Evolutionary conservation across 2,888 invertebrate genomes (phyloP).

Genomic region (Scaptodrosophila latifasciaeformis): DNA sequence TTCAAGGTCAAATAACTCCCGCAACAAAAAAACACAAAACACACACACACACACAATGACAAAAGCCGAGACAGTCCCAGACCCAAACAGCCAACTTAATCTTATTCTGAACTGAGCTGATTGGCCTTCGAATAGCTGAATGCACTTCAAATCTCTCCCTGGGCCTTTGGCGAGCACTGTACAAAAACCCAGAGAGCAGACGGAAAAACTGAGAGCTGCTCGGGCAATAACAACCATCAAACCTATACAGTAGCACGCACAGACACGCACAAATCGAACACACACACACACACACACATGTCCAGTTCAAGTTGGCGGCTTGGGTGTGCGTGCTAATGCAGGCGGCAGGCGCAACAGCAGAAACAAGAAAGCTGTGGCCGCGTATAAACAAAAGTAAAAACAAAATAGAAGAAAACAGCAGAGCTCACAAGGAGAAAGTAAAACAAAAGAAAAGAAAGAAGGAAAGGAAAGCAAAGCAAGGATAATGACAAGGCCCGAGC

Average conservation of each 20-base stretch:
- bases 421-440: background rate
- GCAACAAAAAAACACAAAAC: slow-evolving; percentile 22
- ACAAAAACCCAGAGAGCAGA: no score
- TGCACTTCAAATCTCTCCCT: no score
- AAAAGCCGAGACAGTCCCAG: background rate
- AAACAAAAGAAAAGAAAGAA: background rate
- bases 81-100: background rate
- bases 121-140: no score
- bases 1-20: slow-evolving; percentile 36
- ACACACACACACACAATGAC: slow-evolving; percentile 7
- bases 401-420: background rate
- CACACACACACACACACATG: background rate
- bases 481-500: background rate
- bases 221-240: background rate
- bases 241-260: background rate
- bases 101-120: no score
- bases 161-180: background rate
- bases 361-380: background rate
- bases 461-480: no score
- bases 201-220: no score
- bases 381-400: background rate
- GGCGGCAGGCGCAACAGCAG: background rate
- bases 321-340: background rate
- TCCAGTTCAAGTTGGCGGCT: background rate
- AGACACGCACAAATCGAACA: background rate